Evolutionary conservation across 2,113 vertebrate species (phyloP), one percentile per base, ranked within the genome.

Genomic region (Hyperopisus bebe): DNA sequence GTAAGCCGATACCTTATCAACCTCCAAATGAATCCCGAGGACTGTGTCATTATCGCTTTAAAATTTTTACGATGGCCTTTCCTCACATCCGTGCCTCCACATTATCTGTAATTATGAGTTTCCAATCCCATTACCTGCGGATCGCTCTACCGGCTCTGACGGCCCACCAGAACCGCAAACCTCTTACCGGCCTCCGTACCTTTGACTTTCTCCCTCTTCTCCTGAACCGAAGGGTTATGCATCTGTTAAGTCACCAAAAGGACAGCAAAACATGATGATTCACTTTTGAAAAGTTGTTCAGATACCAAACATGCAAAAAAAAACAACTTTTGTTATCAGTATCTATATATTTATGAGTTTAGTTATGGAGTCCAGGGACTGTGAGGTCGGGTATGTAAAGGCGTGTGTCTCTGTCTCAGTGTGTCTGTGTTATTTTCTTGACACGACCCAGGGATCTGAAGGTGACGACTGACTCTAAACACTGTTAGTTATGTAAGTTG

Each of bases 71-170:
- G 82, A 86, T 47, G 55, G 88, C 88, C 85, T 53, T 77, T 42
- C 88, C 46, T 89, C 90, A 77, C 86, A 90, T 58, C 47, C 87
- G 31, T 87, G 58, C 58, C 35, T 90, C 83, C 27, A 89, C 58
- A 89, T 89, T 89, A 90, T 89, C 82, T 89, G 90, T 39, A 90
- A 90, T 90, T 90, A 90, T 89, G 88, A 87, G 89, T 55, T 90
- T 89, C 62, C 83, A 86, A 86, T 89, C 88, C 82, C 88, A 87
- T 86, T 86, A 47, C 53, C 55, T 70, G 10, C 6, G 5, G 9
- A 42, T 66, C 31, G 17, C 77, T 58, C 53, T 50, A 24, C 55
- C 10, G 44, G 9, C 46, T 31, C 85, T 51, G 42, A 44, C 6
- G 17, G 82, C 44, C 10, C 82, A 84, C 82, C 3, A 9, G 15